phyloP scores from a whole-genome alignment of 2,113 vertebrate genomes.

The Phalacrocorax aristotelis region DNA sequence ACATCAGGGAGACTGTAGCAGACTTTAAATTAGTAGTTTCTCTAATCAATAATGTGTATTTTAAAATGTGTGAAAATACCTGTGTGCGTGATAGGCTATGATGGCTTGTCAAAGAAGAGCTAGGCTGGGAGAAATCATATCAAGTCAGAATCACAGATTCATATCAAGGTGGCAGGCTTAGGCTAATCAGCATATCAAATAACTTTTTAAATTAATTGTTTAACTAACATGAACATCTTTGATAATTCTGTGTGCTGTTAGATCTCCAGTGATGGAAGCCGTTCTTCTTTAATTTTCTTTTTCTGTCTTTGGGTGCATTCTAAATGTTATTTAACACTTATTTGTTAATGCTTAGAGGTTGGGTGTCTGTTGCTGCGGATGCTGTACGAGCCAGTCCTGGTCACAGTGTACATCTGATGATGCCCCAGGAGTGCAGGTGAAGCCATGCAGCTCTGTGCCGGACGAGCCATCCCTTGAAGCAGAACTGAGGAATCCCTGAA shows the following conservation, averaged over 20 bases:
- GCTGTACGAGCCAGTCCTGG: background rate
- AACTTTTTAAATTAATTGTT: background rate
- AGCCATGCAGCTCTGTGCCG: background rate
- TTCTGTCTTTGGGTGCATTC: background rate
- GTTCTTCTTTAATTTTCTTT: background rate
- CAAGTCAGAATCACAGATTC: background rate
- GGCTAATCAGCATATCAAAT: background rate
- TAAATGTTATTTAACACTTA: background rate
- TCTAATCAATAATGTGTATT: background rate
- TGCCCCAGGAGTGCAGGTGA: background rate
- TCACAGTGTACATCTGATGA: background rate
- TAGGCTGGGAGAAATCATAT: background rate
- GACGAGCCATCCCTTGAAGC: background rate
- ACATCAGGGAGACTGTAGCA: background rate
- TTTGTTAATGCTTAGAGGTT: background rate
- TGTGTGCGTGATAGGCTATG: background rate
- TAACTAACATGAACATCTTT: background rate
- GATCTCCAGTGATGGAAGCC: background rate
- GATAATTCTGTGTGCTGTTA: background rate
- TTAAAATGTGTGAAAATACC: constrained; percentile 35
- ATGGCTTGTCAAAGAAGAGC: constrained; percentile 4
- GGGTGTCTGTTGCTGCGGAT: background rate
- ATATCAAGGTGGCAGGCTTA: background rate
- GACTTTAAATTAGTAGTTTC: constrained; percentile 14
- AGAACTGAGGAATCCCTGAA: background rate